Base-by-base conservation (phyloP, 1,140 invertebrate genomes). In the Pachypsylla venusta region DNA sequence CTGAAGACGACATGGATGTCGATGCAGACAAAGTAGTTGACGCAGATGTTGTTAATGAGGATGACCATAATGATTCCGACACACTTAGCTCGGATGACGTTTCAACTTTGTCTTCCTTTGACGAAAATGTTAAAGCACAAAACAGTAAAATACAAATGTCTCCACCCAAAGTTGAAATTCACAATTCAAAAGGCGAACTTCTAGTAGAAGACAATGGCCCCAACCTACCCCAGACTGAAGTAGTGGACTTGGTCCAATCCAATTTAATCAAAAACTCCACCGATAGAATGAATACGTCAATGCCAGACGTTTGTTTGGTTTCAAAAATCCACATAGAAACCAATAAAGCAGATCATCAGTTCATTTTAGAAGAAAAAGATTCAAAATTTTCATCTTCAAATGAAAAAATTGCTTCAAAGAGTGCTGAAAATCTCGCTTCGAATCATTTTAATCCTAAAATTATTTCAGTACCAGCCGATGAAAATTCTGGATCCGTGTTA, bases 161-260 rank as follows among this genome's bases (percentile, higher is more conserved):
- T 30, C 67, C 69, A 3, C 81, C 81, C 0, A 72, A 81, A 59
- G 69, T 83, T 0, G 80, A 83, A 72, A 77, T 83, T 1, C 79
- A 81, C 65, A 77, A 84, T 60, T 81, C 79, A 61, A 75, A 74
- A 60, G 81, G 81, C 1, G 79, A 81, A 39, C 63, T 81, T 0
- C 78, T 82, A 71, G 76, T 78, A 61, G 74, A 80, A 25, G 77
- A 78, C 62, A 48, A 48, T 19, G 16, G 42, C 22, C 42, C 42
- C 4, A 16, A 35, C 16, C 30, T 35, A 16, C 30, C 30, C 10
- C n/a, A n/a, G n/a, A 77, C 28, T 19, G 58, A 61, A 53, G 25
- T 27, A 20, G 56, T 57, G n/a, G 60, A 60, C 16, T 5, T 58
- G 48, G 54, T 22, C 20, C 40, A 42, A 42, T 60, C 2, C 30